These are phyloP conservation scores for Choristoneura fumiferana DNA, from an alignment of 1,140 invertebrate species.

Conservation along the genomic window DNA sequence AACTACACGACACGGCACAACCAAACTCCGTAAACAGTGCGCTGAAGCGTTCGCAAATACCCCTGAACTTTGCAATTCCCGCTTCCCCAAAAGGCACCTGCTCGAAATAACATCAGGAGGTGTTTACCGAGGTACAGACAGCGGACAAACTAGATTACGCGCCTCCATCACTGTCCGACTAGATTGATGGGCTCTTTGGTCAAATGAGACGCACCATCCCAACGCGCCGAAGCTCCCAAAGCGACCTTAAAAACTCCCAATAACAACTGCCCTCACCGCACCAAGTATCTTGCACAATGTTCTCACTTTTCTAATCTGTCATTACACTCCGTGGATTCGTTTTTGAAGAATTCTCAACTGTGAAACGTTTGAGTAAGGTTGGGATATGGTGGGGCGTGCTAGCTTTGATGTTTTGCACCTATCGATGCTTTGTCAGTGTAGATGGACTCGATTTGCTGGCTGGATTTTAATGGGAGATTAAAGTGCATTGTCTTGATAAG, in stretches of 20 bases:
- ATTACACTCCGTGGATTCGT: slow-evolving; percentile 20
- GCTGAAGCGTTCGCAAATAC: too few species aligned
- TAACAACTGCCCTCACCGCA: slow-evolving; percentile 10
- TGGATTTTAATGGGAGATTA: slow-evolving; percentile 14
- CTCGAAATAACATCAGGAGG: slow-evolving; percentile 55
- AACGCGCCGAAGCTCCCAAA: not conserved
- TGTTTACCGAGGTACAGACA: slow-evolving; percentile 54
- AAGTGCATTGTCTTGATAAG: slow-evolving; percentile 9
- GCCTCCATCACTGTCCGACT: slow-evolving; percentile 67
- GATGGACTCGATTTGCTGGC: slow-evolving; percentile 18
- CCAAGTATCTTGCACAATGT: slow-evolving; percentile 18
- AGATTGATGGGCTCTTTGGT: slow-evolving; percentile 62
- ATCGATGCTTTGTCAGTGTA: slow-evolving; percentile 24
- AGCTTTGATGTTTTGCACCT: slow-evolving; percentile 17
- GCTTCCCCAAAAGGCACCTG: slow-evolving; percentile 47
- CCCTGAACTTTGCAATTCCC: slow-evolving; percentile 19
- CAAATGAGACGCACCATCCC: slow-evolving; percentile 45
- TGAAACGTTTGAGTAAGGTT: not conserved
- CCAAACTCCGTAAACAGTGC: too few species aligned
- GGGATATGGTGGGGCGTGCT: not conserved
- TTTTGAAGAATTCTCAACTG: not conserved
- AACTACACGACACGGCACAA: too few species aligned
- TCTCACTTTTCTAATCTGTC: slow-evolving; percentile 42
- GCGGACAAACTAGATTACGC: slow-evolving; percentile 68
- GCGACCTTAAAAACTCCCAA: slow-evolving; percentile 2